phyloP scores from a whole-genome alignment of 2,113 vertebrate genomes.

The Corythaixoides concolor region DNA sequence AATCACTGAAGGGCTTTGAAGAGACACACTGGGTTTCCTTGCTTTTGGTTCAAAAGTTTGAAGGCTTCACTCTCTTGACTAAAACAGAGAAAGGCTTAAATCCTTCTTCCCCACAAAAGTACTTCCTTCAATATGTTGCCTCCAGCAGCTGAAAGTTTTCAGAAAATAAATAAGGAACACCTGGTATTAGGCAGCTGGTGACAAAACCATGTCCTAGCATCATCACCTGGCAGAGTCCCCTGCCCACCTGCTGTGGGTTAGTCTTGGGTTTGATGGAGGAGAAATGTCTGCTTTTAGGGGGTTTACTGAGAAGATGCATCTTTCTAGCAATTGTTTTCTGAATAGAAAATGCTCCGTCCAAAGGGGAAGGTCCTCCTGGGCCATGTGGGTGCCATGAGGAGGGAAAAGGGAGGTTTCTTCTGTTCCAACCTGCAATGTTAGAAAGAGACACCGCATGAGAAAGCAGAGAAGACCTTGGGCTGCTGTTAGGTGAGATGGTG shows the following conservation, averaged over 20 bases:
- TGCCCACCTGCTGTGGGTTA: too few relatives aligned
- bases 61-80: background rate
- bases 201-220: too few relatives aligned
- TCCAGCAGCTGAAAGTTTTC: background rate
- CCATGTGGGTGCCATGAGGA: background rate
- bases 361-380: too few relatives aligned
- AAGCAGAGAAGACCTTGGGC: background rate
- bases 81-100: background rate
- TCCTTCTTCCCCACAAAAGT: background rate
- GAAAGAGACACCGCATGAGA: background rate
- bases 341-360: too few relatives aligned
- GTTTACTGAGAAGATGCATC: too few relatives aligned
- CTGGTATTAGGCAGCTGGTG: too few relatives aligned
- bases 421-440: background rate
- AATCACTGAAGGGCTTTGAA: background rate
- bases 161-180: background rate
- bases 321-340: too few relatives aligned
- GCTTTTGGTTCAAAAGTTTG: background rate
- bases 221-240: too few relatives aligned
- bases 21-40: background rate
- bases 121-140: background rate
- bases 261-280: too few relatives aligned
- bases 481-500: background rate
- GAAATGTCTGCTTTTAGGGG: too few relatives aligned
- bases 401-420: background rate